phyloP scores from a whole-genome alignment of 2,797 vertebrate species.

The Lophius americanus region DNA sequence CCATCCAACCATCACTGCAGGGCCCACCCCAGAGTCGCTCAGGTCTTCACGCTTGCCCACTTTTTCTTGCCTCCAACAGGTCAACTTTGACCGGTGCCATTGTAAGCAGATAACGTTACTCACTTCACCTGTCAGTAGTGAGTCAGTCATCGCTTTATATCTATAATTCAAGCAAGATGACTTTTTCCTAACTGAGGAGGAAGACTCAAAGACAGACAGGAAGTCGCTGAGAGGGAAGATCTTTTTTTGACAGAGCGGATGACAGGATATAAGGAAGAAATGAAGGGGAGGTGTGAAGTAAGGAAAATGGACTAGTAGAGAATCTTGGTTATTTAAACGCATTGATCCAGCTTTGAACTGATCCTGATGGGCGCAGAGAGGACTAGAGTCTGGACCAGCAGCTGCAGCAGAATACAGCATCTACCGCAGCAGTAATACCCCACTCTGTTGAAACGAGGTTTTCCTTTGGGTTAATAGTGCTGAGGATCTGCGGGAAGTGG shows the following conservation, averaged over 20 bases:
- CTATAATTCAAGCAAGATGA: slow-evolving; percentile 26
- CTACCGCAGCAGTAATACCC: slow-evolving; percentile 39
- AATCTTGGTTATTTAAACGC: slow-evolving; percentile 60
- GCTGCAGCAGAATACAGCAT: slow-evolving; percentile 65
- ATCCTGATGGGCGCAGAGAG: slow-evolving; percentile 52
- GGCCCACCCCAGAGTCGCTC: no score
- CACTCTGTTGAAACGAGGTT: slow-evolving; percentile 42
- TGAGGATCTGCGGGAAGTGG: slow-evolving; percentile 2
- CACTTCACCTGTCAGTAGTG: no score
- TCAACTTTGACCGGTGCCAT: no score
- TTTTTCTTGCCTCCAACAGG: no score
- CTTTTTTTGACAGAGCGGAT: slow-evolving; percentile 23
- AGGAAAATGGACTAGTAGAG: slow-evolving; percentile 24
- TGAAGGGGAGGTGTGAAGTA: slow-evolving; percentile 33
- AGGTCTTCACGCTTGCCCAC: no score
- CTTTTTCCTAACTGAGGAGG: slow-evolving; percentile 13
- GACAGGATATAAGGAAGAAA: slow-evolving; percentile 18
- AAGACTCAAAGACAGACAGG: not conserved
- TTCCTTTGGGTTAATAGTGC: slow-evolving; percentile 24
- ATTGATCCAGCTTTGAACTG: slow-evolving; percentile 60
- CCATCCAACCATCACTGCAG: no score
- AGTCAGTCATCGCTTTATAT: not conserved
- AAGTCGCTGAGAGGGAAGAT: slow-evolving; percentile 30
- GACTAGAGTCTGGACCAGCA: slow-evolving; percentile 62
- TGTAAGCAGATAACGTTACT: no score